These are phyloP conservation scores for Pluvialis apricaria DNA, from an alignment of 2,113 vertebrate species.

Conservation along the genomic window DNA sequence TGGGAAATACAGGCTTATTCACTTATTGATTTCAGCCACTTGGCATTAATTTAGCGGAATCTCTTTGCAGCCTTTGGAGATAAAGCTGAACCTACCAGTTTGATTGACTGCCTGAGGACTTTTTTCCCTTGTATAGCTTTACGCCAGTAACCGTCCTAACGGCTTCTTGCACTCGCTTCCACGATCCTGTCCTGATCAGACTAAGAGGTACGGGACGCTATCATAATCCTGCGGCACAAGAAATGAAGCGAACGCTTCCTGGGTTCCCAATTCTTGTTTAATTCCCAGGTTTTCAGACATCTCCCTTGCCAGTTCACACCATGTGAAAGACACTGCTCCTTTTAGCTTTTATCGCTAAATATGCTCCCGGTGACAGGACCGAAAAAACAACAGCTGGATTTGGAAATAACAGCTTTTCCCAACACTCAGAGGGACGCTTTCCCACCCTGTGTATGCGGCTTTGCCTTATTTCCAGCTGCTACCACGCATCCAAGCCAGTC, in stretches of 20 bases:
- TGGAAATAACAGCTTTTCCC: background rate
- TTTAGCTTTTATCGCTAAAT: background rate
- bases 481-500: background rate
- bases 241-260: background rate
- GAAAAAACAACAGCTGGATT: background rate
- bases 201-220: background rate
- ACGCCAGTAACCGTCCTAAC: background rate
- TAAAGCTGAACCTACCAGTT: background rate
- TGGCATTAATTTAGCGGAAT: background rate
- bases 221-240: background rate
- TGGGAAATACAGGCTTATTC: background rate
- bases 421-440: fast-evolving
- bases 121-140: background rate
- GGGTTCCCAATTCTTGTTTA: background rate
- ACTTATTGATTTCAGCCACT: background rate
- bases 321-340: background rate
- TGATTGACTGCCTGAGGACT: background rate
- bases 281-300: background rate
- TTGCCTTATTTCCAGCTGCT: background rate
- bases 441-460: fast-evolving
- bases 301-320: background rate
- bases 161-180: background rate
- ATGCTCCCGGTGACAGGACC: background rate
- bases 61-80: background rate
- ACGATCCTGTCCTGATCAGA: background rate